Conservation (phyloP, 53 echinoderm and acorn worm genomes). For the Glandiceps talaboti region DNA sequence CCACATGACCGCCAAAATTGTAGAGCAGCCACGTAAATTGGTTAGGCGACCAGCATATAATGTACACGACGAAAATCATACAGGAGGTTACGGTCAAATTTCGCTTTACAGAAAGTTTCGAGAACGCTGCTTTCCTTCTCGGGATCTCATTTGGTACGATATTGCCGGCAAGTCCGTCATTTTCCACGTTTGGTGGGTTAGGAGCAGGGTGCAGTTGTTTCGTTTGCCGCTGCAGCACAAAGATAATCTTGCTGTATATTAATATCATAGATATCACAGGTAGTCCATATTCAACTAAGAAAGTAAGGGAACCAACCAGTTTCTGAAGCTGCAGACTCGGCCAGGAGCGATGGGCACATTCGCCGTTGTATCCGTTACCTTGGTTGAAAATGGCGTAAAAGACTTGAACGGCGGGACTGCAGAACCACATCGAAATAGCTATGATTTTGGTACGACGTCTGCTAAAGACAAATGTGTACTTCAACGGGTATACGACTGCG, state of each 20-base stretch:
- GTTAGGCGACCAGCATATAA: slow-evolving; percentile 88
- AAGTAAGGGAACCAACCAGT: slow-evolving; percentile 32
- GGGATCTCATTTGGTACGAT: slow-evolving; percentile 3
- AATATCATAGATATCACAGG: slow-evolving; percentile 66
- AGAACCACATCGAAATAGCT: slow-evolving; percentile 45
- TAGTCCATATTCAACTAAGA: slow-evolving; percentile 72
- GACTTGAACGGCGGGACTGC: slow-evolving; percentile 72
- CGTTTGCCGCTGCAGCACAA: slow-evolving; percentile 48
- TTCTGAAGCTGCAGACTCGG: slow-evolving; percentile 38
- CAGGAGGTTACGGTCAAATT: slow-evolving; percentile 75
- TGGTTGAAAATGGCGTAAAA: slow-evolving; percentile 49
- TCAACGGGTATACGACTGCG: slow-evolving; percentile 73
- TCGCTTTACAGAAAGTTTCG: slow-evolving; percentile 28
- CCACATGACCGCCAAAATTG: slow-evolving; percentile 64
- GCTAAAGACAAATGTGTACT: slow-evolving; percentile 45
- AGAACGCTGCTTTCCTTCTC: neutral
- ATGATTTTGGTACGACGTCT: slow-evolving; percentile 30
- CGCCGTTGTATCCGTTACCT: slow-evolving; percentile 3
- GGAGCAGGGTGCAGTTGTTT: slow-evolving; percentile 5
- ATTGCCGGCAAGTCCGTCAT: neutral
- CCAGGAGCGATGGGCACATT: slow-evolving; percentile 25
- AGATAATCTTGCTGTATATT: slow-evolving; percentile 27
- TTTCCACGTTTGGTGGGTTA: slow-evolving; percentile 3
- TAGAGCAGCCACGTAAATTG: slow-evolving; percentile 84
- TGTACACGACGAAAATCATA: slow-evolving; percentile 64